Percentiles rank a stretch among this genome's conserved stretches.
Conservation (phyloP, 1,140 invertebrate species). For the Drusus annulatus region DNA sequence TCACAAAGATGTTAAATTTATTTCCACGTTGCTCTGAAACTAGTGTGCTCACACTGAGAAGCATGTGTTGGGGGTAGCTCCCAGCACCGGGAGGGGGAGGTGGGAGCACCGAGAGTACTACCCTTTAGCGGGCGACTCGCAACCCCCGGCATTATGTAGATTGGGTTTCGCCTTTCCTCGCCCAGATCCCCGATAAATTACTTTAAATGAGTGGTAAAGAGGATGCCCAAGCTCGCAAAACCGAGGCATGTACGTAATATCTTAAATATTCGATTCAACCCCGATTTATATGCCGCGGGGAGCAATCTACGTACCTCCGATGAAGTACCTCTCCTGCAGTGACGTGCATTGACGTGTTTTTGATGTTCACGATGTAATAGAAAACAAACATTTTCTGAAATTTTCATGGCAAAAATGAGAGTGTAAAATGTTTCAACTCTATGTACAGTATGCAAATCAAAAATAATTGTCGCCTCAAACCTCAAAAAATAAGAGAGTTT, state of each 20-base stretch:
- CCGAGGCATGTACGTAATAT: constrained; percentile 31
- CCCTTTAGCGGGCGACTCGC: background rate
- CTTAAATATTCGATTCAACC: constrained; percentile 22
- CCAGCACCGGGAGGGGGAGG: too few species aligned
- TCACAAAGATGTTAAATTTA: background rate
- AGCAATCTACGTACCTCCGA: background rate
- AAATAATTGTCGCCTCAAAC: too few species aligned
- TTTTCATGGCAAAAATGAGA: too few species aligned
- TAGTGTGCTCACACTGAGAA: background rate
- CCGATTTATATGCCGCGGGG: background rate
- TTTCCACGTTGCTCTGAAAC: background rate
- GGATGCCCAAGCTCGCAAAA: constrained; percentile 23
- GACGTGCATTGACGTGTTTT: too few species aligned
- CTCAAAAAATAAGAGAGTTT: too few species aligned
- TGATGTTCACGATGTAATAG: too few species aligned
- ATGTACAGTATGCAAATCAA: too few species aligned
- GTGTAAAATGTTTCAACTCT: too few species aligned
- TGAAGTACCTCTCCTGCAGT: too few species aligned
- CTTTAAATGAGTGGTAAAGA: constrained; percentile 54
- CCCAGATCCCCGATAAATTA: constrained; percentile 50
- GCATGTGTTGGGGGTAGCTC: constrained; percentile 40
- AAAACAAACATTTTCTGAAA: too few species aligned
- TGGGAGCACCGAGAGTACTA: background rate
- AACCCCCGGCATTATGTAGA: constrained; percentile 52
- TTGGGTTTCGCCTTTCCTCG: constrained; percentile 44